phyloP scores from a whole-genome alignment of 2,888 invertebrate species.

The Epinotia demarniana region DNA sequence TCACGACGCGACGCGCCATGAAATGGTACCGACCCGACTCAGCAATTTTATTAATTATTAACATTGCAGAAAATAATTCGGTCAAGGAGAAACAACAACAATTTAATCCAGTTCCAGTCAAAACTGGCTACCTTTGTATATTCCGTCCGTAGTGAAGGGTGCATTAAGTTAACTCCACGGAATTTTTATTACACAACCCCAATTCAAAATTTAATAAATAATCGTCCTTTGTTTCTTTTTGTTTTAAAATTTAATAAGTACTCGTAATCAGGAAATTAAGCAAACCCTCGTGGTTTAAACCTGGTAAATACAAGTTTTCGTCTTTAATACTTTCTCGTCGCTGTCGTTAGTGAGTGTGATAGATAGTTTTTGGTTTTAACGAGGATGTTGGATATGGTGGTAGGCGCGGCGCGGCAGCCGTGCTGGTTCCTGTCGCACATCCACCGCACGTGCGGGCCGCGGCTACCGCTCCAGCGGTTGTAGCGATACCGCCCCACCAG shows the following conservation, averaged over 20 bases:
- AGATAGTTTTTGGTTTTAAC: slow-evolving; percentile 37
- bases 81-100: background rate
- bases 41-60: too few species aligned
- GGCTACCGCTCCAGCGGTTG: slow-evolving; percentile 45
- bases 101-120: background rate
- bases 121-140: background rate
- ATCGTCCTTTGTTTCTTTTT: too few species aligned
- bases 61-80: too few species aligned
- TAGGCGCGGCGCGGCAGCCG: slow-evolving; percentile 48
- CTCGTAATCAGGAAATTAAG: background rate
- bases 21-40: too few species aligned
- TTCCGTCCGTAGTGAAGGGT: background rate
- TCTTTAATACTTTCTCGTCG: background rate
- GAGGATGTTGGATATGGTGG: slow-evolving; percentile 44
- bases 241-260: background rate
- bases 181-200: too few species aligned
- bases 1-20: too few species aligned
- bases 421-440: slow-evolving; percentile 45
- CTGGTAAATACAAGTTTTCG: background rate
- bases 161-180: too few species aligned
- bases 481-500: slow-evolving; percentile 44
- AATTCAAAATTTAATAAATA: too few species aligned
- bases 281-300: background rate
- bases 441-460: slow-evolving; percentile 47
- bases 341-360: slow-evolving; percentile 25